phyloP scores from a whole-genome alignment of 2,113 vertebrate genomes.

The Mustela nigripes region DNA sequence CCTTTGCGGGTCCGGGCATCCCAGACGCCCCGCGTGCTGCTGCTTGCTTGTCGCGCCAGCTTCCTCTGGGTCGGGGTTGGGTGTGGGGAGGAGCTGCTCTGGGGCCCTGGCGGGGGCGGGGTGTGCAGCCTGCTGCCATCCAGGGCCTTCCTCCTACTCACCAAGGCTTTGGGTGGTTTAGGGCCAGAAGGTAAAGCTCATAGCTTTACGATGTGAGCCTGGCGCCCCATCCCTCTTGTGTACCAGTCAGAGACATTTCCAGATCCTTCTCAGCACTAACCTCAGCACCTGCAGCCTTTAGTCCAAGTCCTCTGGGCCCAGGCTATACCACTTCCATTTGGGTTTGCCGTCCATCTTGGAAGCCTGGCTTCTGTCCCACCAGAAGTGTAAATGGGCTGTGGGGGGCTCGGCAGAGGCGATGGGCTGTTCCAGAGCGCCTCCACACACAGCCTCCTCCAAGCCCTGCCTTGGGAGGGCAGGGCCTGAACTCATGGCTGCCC shows the following conservation, averaged over 20 bases:
- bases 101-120: background rate
- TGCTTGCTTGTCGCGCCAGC: background rate
- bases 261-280: background rate
- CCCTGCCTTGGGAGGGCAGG: background rate
- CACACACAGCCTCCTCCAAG: background rate
- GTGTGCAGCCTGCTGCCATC: background rate
- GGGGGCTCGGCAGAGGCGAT: accelerated
- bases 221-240: accelerated
- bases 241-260: background rate
- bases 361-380: background rate
- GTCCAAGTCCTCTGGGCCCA: background rate
- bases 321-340: background rate
- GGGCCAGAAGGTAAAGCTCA: background rate
- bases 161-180: background rate
- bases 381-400: background rate
- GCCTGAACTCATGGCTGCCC: background rate
- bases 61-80: background rate
- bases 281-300: background rate
- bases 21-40: accelerated
- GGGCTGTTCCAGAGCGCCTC: background rate
- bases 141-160: background rate
- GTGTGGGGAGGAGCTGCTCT: background rate
- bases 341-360: background rate
- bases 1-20: background rate
- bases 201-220: accelerated